Percentiles rank a stretch among this genome's conserved stretches.
phyloP scores from a whole-genome alignment of 2,888 invertebrate genomes.

The Lymantria monacha region DNA sequence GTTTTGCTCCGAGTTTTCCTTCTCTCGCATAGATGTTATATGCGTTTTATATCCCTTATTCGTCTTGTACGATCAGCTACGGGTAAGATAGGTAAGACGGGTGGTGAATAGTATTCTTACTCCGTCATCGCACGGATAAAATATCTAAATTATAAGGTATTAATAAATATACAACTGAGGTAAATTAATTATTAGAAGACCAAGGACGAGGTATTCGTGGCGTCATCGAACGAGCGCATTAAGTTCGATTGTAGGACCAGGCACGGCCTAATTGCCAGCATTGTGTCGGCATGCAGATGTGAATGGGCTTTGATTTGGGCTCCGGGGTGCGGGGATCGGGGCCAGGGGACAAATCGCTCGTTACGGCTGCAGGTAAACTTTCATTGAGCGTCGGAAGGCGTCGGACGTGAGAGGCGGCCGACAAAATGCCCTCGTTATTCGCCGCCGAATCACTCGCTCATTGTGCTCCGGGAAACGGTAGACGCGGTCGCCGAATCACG shows the following conservation, averaged over 20 bases:
- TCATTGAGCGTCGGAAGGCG: slow-evolving; percentile 83
- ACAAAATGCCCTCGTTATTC: slow-evolving; percentile 83
- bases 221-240: slow-evolving; percentile 76
- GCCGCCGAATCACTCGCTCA: slow-evolving; percentile 82
- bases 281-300: slow-evolving; percentile 83
- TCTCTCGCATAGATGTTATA: too few relatives aligned
- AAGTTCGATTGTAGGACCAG: slow-evolving; percentile 79
- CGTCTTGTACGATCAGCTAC: too few relatives aligned
- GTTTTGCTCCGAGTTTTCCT: too few relatives aligned
- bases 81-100: too few relatives aligned
- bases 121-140: too few relatives aligned
- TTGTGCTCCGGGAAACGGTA: slow-evolving; percentile 81
- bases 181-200: slow-evolving; percentile 23
- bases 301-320: slow-evolving; percentile 83
- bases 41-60: too few relatives aligned
- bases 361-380: slow-evolving; percentile 83
- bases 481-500: slow-evolving; percentile 79
- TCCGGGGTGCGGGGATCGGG: slow-evolving; percentile 62
- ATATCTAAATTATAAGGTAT: slow-evolving; percentile 11
- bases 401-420: slow-evolving; percentile 81
- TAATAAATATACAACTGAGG: slow-evolving; percentile 11
- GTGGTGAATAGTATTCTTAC: too few relatives aligned
- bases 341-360: slow-evolving; percentile 82
- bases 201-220: slow-evolving; percentile 39
- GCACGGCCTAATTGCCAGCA: slow-evolving; percentile 81